Conservation (phyloP, 1,140 invertebrate genomes). For the Amphibalanus amphitrite region DNA sequence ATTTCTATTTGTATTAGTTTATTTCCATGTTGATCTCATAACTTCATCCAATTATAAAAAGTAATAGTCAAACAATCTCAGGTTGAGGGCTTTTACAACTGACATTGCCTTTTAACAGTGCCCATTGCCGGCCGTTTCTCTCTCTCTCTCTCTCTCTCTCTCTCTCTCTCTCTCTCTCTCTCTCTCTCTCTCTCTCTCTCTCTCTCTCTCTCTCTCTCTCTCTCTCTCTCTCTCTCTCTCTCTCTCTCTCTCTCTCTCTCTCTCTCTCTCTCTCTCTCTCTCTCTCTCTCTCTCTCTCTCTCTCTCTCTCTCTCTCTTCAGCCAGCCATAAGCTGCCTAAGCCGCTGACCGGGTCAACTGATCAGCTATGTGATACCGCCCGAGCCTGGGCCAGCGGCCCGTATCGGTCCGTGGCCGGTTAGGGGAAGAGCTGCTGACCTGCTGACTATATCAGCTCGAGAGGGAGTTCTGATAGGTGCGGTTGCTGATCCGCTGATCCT, state of each 20-base stretch:
- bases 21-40: background rate
- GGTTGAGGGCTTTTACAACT: too few species aligned
- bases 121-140: background rate
- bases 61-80: too few species aligned
- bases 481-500: too few species aligned
- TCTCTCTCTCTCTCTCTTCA: conserved; percentile 5
- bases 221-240: conserved; percentile 6
- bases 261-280: conserved; percentile 7
- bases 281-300: conserved; percentile 6
- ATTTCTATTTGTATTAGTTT: background rate
- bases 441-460: too few species aligned
- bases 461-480: too few species aligned
- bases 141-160: background rate
- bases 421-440: too few species aligned
- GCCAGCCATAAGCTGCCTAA: too few species aligned
- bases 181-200: background rate
- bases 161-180: background rate
- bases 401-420: too few species aligned
- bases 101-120: background rate
- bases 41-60: too few species aligned
- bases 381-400: too few species aligned
- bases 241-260: conserved; percentile 2
- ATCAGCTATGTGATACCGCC: too few species aligned
- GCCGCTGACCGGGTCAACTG: too few species aligned
- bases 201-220: conserved; percentile 5